Evolutionary conservation across 1,140 invertebrate species (phyloP).

Genomic region (Hermatobates lingyangjiaoensis): DNA sequence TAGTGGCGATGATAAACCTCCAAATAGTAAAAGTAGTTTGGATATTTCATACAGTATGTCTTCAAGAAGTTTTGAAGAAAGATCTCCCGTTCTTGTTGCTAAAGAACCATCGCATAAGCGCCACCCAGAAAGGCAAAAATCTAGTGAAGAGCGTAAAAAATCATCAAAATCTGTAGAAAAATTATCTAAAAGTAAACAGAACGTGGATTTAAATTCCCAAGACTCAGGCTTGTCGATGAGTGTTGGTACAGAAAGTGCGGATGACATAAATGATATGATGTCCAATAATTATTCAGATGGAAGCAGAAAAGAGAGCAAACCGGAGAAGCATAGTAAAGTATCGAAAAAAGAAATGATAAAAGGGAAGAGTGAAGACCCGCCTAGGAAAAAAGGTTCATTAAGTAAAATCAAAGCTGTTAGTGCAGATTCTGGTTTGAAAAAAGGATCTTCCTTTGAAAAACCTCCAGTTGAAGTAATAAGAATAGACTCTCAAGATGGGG

Average conservation of each 20-base stretch:
- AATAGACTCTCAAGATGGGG: slow-evolving; percentile 16
- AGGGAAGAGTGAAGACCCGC: slow-evolving; percentile 15
- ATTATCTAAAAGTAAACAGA: slow-evolving; percentile 30
- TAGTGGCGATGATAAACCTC: slow-evolving; percentile 14
- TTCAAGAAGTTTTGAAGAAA: slow-evolving; percentile 26
- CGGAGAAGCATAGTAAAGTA: slow-evolving; percentile 1
- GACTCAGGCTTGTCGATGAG: slow-evolving; percentile 21
- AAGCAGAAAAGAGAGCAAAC: neutral
- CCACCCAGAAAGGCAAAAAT: slow-evolving; percentile 8
- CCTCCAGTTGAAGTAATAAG: slow-evolving; percentile 18
- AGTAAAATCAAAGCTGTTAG: slow-evolving; percentile 15
- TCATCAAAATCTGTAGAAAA: slow-evolving; percentile 31
- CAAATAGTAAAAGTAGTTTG: slow-evolving; percentile 28
- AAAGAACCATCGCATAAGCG: slow-evolving; percentile 8
- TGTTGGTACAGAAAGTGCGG: slow-evolving; percentile 16
- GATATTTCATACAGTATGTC: slow-evolving; percentile 68
- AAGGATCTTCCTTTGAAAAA: slow-evolving; percentile 15
- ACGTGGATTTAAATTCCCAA: slow-evolving; percentile 24
- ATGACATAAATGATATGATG: slow-evolving; percentile 14
- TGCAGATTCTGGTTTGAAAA: slow-evolving; percentile 16
- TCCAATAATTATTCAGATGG: slow-evolving; percentile 1
- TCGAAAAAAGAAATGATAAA: slow-evolving; percentile 15
- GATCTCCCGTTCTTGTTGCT: slow-evolving; percentile 15
- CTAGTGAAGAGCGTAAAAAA: slow-evolving; percentile 24
- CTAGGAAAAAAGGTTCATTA: slow-evolving; percentile 13